phyloP scores from a whole-genome alignment of 2,797 vertebrate genomes.

The Tenualosa thibaudeaui region DNA sequence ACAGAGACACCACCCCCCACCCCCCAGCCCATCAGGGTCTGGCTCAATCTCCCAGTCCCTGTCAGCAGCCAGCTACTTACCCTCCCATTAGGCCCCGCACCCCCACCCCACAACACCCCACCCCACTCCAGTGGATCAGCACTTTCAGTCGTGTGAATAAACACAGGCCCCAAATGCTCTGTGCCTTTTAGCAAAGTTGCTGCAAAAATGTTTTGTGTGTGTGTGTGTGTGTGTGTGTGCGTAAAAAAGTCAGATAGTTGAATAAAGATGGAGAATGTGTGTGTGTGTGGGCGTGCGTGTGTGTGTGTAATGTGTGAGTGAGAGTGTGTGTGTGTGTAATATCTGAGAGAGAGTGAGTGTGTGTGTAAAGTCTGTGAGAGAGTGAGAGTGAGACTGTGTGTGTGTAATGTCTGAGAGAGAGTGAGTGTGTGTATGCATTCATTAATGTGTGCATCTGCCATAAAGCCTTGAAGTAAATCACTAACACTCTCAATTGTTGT shows the following conservation, averaged over 20 bases:
- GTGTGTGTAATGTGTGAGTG: no score
- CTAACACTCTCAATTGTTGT: conserved; percentile 13
- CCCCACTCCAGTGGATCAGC: background rate
- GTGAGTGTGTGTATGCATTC: background rate
- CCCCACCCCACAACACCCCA: background rate
- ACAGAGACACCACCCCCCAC: background rate
- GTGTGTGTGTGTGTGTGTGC: conserved; percentile 34
- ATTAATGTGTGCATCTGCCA: no score
- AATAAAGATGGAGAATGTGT: background rate
- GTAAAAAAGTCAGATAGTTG: background rate
- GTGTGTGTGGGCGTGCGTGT: conserved; percentile 3
- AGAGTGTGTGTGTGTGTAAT: background rate
- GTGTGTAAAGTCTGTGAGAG: background rate
- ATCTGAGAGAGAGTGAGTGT: background rate
- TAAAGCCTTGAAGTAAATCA: conserved; percentile 1
- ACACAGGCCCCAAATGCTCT: conserved; percentile 46
- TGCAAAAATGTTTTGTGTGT: background rate
- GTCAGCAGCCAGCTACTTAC: conserved; percentile 17
- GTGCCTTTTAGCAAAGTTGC: background rate
- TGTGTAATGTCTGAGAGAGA: background rate
- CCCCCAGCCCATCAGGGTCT: no score
- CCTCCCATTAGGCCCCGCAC: background rate
- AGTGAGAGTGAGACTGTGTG: background rate
- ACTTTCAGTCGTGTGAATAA: conserved; percentile 45
- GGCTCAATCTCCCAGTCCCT: background rate